Base-by-base conservation (phyloP, 2,113 vertebrate genomes). In the Antechinus stuartii region DNA sequence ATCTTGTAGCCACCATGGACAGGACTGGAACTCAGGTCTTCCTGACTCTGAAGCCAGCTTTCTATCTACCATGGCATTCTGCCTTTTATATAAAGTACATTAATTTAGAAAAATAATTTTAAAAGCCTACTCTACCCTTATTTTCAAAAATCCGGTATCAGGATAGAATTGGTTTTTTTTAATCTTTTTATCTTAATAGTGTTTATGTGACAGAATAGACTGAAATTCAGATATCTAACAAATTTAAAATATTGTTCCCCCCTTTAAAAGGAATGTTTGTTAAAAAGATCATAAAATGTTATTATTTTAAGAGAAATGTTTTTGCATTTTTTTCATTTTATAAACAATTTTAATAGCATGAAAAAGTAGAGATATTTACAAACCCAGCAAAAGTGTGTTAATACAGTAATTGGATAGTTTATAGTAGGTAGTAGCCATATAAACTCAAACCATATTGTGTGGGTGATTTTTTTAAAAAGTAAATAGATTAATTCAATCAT, bases 401-500 rank as follows among this genome's bases (percentile, higher is more conserved):
- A 42, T 7, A 84, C 19, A 42, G n/a, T 23, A 42, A 84, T 42
- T 22, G 19, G 42, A 84, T 84, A 84, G n/a, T 84, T 42, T 84
- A 84, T 23, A 93, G 22, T n/a, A 54, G 12, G n/a, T 61, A 91
- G 90, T 19, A 61, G 52, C 4, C 19, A 42, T 54, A 27, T 47
- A 57, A 47, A 92, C 19, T 84, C 50, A 50, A 93, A 54, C 19
- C n/a, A 68, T 92, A 7, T 90, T 61, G 61, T 10, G 12, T 94
- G 84, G 9, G 1, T 94, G 50, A 95, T 91, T 52, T 52, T 52
- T 52, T 52, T 95, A 84, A 84, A 42, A 92, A 95, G 2, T 42
- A 97, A 89, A 52, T 54, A 54, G 50, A 95, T 93, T 97, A 96
- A 94, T 97, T 96, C 93, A 92, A 27, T 95, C 91, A 76, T 57